These are phyloP conservation scores for Unio delphinus DNA, from an alignment of 2,888 invertebrate species.

Conservation along the genomic window DNA sequence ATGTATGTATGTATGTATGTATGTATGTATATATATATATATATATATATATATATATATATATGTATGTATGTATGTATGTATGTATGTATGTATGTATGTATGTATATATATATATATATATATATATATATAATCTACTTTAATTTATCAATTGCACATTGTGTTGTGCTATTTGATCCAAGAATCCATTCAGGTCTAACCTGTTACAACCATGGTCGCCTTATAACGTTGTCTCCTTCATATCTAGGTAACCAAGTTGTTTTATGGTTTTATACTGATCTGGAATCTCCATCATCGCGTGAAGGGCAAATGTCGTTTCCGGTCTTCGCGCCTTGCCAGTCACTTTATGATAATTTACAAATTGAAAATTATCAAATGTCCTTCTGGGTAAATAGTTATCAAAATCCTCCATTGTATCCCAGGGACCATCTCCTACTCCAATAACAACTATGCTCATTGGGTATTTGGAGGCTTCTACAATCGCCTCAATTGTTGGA, in stretches of 20 bases:
- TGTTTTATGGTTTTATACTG: constrained; percentile 70
- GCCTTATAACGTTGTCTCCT: constrained; percentile 3
- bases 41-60: no score
- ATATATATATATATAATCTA: no score
- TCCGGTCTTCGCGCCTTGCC: constrained; percentile 63
- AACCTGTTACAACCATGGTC: no score
- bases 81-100: no score
- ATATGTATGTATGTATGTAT: no score
- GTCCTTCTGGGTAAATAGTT: constrained; percentile 72
- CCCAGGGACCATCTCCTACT: constrained; percentile 76
- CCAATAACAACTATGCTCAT: constrained; percentile 74
- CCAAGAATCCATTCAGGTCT: no score
- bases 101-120: no score
- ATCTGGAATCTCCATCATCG: constrained; percentile 74
- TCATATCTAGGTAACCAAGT: constrained; percentile 58
- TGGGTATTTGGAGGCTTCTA: constrained; percentile 73
- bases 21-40: no score
- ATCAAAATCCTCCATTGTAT: constrained; percentile 73
- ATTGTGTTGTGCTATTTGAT: no score
- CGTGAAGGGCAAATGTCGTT: constrained; percentile 72
- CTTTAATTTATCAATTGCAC: no score
- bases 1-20: no score
- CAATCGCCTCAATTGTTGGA: constrained; percentile 72
- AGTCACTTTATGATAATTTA: constrained; percentile 72
- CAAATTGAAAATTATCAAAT: constrained; percentile 76